Conservation (phyloP, 2,797 vertebrate genomes). For the Parambassis ranga region DNA sequence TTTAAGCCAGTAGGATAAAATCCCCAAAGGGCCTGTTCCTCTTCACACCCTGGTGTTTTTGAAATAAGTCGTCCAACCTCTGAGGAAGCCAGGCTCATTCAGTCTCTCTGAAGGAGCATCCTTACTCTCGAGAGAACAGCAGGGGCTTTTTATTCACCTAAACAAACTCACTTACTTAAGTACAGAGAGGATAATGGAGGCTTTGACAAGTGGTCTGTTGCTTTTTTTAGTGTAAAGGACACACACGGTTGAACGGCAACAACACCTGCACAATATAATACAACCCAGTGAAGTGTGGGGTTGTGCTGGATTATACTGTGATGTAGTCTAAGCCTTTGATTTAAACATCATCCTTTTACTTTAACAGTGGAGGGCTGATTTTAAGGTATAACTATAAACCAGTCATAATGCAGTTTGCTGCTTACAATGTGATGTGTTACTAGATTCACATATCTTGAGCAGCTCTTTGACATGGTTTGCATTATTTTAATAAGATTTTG, state of each 20-base stretch:
- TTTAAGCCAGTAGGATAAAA: slow-evolving; percentile 22
- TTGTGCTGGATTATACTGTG: too few relatives aligned
- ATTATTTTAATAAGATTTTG: too few relatives aligned
- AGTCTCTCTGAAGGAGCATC: slow-evolving; percentile 8
- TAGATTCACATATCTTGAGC: too few relatives aligned
- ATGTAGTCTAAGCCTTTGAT: too few relatives aligned
- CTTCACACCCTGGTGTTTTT: slow-evolving; percentile 10
- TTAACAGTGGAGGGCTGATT: too few relatives aligned
- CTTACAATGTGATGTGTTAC: too few relatives aligned
- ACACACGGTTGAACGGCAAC: neutral
- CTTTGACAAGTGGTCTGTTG: neutral
- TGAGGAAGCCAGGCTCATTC: neutral
- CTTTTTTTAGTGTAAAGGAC: neutral
- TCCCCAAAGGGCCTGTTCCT: slow-evolving; percentile 8
- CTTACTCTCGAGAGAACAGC: slow-evolving; percentile 6
- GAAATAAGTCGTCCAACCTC: slow-evolving; percentile 23
- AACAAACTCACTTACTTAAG: neutral
- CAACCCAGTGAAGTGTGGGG: neutral
- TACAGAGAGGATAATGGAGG: neutral
- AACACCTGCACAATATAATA: neutral
- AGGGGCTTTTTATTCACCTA: neutral
- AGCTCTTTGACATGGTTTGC: too few relatives aligned
- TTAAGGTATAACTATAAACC: too few relatives aligned
- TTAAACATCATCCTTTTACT: too few relatives aligned
- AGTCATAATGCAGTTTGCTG: too few relatives aligned